phyloP scores from a whole-genome alignment of 2,888 invertebrate genomes.

The Eustalomyia histrio region DNA sequence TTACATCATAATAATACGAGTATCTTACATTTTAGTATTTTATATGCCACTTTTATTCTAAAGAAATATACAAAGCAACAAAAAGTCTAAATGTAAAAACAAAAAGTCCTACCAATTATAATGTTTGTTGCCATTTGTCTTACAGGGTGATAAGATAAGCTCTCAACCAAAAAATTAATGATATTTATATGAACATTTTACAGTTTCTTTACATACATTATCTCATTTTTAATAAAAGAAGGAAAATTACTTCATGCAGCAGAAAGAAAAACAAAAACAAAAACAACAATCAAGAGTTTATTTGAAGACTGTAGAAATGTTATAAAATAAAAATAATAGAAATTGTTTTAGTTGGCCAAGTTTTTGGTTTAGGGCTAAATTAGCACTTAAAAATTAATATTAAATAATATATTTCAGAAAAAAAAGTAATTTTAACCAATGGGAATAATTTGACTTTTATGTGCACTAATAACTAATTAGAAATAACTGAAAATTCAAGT shows the following conservation, averaged over 20 bases:
- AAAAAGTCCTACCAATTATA: conserved; percentile 17
- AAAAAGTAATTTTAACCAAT: too few species aligned
- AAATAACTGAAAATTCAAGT: too few species aligned
- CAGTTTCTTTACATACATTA: background rate
- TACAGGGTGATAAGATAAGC: conserved; percentile 4
- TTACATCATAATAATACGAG: background rate
- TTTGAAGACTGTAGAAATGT: too few species aligned
- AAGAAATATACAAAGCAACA: background rate
- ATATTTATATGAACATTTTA: conserved; percentile 14
- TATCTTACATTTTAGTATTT: background rate
- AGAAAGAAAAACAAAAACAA: too few species aligned
- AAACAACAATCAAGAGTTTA: too few species aligned
- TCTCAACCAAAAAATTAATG: background rate
- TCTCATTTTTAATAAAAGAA: background rate
- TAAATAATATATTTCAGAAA: too few species aligned
- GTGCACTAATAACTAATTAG: too few species aligned
- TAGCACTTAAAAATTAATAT: too few species aligned
- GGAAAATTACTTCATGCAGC: background rate
- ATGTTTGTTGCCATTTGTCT: conserved; percentile 12
- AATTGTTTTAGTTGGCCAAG: too few species aligned
- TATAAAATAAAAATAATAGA: too few species aligned
- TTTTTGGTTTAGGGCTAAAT: too few species aligned
- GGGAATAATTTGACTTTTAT: too few species aligned
- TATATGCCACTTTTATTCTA: conserved; percentile 6
- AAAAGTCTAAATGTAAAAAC: background rate